These are phyloP conservation scores for Masticophis lateralis DNA, from an alignment of 2,797 vertebrate species.

Conservation along the genomic window DNA sequence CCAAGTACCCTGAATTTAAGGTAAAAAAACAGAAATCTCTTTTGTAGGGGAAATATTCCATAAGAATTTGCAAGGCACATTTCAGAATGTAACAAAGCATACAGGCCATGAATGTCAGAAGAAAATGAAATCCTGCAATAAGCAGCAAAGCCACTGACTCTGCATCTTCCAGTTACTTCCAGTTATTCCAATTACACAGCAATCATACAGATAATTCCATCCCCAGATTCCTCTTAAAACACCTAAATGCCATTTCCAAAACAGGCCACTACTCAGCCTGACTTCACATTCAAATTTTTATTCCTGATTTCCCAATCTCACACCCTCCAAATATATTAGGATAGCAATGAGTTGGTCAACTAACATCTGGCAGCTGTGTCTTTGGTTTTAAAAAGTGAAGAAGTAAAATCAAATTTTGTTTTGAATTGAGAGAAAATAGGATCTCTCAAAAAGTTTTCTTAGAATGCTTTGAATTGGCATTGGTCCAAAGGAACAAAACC, in stretches of 20 bases:
- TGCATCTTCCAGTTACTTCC: neutral
- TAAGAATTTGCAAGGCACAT: neutral
- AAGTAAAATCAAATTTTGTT: neutral
- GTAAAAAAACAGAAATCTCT: neutral
- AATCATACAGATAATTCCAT: neutral
- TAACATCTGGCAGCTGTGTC: neutral
- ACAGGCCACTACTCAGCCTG: too few relatives aligned
- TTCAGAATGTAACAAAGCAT: neutral
- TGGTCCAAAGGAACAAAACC: neutral
- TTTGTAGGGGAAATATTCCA: neutral
- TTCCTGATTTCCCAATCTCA: neutral
- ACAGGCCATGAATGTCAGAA: neutral
- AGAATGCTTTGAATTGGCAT: neutral
- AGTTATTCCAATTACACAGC: neutral
- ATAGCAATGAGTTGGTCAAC: neutral
- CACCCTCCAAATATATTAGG: neutral
- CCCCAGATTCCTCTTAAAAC: neutral
- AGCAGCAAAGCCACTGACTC: neutral
- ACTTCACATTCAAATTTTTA: neutral
- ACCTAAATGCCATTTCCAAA: neutral
- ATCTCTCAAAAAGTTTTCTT: neutral
- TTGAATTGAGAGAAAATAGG: neutral
- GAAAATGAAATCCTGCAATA: neutral
- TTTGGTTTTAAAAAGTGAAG: neutral
- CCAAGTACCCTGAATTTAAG: neutral